Evolutionary conservation across 1,140 invertebrate species (phyloP), one percentile per base, ranked within the genome.

Genomic region (Physella acuta): DNA sequence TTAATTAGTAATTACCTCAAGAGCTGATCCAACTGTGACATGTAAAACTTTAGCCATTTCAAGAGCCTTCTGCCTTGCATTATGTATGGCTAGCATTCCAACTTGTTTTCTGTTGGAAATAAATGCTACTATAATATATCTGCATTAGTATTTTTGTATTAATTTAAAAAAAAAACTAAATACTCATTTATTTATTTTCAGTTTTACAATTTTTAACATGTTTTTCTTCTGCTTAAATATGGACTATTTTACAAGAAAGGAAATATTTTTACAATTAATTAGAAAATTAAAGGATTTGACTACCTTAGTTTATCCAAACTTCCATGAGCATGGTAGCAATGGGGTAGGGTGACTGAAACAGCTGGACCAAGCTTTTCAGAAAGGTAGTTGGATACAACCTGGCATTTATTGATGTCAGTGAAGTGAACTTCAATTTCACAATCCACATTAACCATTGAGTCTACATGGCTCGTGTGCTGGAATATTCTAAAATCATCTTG

Each of bases 311-410:
- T 78, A 68, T 84, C 78, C 24, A 83, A 56, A 24, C 77, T 79
- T 31, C 74, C 74, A n/a, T 75, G 66, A 5, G 77, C 75, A 78
- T 82, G 80, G 62, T 73, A 81, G 62, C 83, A 82, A 51, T 78
- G 74, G 49, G 82, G 82, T 37, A 76, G 68, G 52, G 75, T 75
- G 16, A 84, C 77, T 34, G 70, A 74, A 52, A 83, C 81, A 55
- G 67, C 77, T 60, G 79, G 77, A 70, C 83, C 82, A 11, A 84
- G 75, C 68, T 84, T 84, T 68, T 84, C 82, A 11, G 79, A 77
- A 11, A 84, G 65, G 0, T 82, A 72, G 64, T 84, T 84, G 37
- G 77, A 76, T 17, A 82, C 75, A 53, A 73, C 74, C 65, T 82
- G 78, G 66, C 79, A 83, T 59, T 79, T 80, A 28, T 80, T 72